Percentiles rank a stretch among this genome's conserved stretches.
Evolutionary conservation across 2,888 invertebrate species (phyloP).

Genomic region (Reticulitermes lucifugus): DNA sequence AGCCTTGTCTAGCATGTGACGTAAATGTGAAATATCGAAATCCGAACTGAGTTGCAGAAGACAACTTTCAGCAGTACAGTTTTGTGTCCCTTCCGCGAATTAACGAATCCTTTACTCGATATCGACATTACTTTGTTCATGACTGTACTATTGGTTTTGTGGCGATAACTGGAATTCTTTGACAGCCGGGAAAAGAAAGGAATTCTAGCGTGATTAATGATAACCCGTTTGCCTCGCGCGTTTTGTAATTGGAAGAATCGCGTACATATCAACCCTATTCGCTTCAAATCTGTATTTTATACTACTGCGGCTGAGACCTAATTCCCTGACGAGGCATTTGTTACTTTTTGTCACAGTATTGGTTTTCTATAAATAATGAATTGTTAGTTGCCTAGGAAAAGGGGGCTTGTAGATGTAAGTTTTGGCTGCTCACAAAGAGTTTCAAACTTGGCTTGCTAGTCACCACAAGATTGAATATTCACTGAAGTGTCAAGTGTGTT

Average conservation of each 20-base stretch:
- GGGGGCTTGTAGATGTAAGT: no score
- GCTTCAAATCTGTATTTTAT: constrained; percentile 8
- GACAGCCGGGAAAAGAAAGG: constrained; percentile 29
- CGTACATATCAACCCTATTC: neutral
- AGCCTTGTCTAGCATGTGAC: neutral
- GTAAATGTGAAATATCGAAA: neutral
- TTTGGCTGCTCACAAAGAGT: no score
- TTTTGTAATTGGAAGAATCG: neutral
- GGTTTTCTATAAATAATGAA: constrained; percentile 10
- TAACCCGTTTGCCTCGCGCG: neutral
- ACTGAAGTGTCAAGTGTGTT: no score
- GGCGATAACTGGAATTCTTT: neutral
- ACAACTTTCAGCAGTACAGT: neutral
- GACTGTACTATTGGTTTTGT: neutral
- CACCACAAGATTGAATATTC: no score
- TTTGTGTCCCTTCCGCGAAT: neutral
- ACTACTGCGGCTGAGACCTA: neutral
- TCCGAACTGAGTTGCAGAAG: neutral
- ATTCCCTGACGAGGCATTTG: constrained; percentile 18
- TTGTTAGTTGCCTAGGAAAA: neutral
- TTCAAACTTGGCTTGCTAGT: no score
- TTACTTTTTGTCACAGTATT: constrained; percentile 22
- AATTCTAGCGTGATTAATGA: constrained; percentile 21
- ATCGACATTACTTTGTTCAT: neutral
- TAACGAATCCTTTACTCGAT: neutral